Conservation (phyloP, 2,888 invertebrate species). For the Caenorhabditis becei region DNA sequence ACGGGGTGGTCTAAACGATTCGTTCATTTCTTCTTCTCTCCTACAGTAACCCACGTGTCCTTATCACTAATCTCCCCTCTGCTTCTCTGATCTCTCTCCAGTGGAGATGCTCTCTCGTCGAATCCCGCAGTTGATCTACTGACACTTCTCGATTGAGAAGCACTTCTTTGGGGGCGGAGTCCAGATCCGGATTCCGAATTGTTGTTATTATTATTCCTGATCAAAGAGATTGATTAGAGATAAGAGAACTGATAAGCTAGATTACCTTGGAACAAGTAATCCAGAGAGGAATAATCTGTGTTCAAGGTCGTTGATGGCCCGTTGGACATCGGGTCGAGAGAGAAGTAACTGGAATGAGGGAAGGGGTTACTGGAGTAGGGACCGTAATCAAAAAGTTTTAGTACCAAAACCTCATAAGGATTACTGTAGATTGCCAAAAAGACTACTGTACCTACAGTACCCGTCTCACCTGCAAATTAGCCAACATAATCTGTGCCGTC, state of each 20-base stretch:
- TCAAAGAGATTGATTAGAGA: too few species aligned
- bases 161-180: slow-evolving; percentile 44
- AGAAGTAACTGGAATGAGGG: slow-evolving; percentile 86
- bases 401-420: too few species aligned
- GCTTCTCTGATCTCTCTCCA: slow-evolving; percentile 38
- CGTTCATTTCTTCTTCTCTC: not conserved
- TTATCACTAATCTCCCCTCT: slow-evolving; percentile 27
- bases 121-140: slow-evolving; percentile 43
- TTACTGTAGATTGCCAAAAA: too few species aligned
- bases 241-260: too few species aligned
- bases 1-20: slow-evolving; percentile 34
- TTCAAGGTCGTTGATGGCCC: slow-evolving; percentile 91
- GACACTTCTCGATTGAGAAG: slow-evolving; percentile 45
- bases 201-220: slow-evolving; percentile 50
- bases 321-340: slow-evolving; percentile 90
- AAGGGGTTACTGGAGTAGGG: too few species aligned
- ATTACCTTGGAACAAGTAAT: slow-evolving; percentile 68
- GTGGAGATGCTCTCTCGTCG: slow-evolving; percentile 53
- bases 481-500: slow-evolving; percentile 91
- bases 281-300: slow-evolving; percentile 83
- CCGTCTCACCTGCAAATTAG: slow-evolving; percentile 84
- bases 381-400: too few species aligned
- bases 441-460: not conserved
- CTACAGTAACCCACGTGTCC: slow-evolving; percentile 31
- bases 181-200: not conserved